Evolutionary conservation across 2,888 invertebrate species (phyloP), one percentile per base, ranked within the genome.

Genomic region (Diloba caeruleocephala): DNA sequence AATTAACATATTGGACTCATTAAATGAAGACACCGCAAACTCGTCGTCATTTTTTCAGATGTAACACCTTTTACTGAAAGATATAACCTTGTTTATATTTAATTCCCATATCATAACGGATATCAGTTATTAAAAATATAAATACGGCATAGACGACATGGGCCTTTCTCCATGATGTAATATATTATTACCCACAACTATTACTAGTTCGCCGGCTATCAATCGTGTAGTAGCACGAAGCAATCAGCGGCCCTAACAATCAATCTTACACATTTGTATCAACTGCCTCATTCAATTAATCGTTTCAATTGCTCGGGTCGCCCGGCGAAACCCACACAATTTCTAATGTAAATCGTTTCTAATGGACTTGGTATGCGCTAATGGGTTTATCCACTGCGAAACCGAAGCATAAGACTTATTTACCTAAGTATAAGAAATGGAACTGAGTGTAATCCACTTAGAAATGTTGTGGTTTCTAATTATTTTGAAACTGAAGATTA

Each of bases 261-360:
- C 60, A 63, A 57, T 67, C 51, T 48, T 7, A 12, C 12, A 37
- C 38, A 58, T 59, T 43, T 44, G 23, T 54, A 68, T 48, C 45
- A 32, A 43, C 14, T 60, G 37, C 50, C 33, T 48, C 55, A 60
- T 57, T 60, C 46, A 50, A 71, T 66, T 57, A 58, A 51, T 53
- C 26, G 33, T 42, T 26, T 41, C 28, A 54, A 57, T 39, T 36
- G 25, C 36, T 19, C 25, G 23, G 51, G 53, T 60, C 48, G 31
- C 14, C 29, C 13, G 49, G 58, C 57, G 56, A 71, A 62, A 66
- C 46, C 63, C 28, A 58, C 43, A 17, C 48, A 58, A 43, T 54
- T 58, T 66, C 67, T 66, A 55, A 71, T 56, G 48, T 44, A 55
- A 70, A 58, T 58, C 15, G 33, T 50, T 56, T 73, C 53, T 56